Evolutionary conservation across 1,140 invertebrate species (phyloP).

Genomic region (Berghia stephanieae): DNA sequence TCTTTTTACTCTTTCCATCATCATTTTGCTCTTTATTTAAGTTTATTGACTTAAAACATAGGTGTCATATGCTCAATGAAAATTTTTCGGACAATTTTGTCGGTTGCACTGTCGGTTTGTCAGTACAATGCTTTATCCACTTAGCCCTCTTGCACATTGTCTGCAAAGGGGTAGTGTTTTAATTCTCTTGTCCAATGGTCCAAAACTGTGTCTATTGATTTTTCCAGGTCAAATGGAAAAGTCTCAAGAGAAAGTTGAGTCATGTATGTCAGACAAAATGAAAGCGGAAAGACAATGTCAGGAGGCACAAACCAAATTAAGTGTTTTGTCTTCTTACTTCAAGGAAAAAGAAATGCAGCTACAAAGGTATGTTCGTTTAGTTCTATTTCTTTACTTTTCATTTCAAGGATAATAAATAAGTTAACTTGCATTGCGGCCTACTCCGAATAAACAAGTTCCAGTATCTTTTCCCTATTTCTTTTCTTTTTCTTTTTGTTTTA

Average conservation of each 20-base stretch:
- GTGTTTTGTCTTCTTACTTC: slow-evolving; percentile 87
- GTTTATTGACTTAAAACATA: no score
- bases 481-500: no score
- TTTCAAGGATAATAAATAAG: no score
- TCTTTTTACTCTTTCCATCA: no score
- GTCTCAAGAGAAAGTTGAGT: slow-evolving; percentile 62
- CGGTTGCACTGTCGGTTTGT: not conserved
- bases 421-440: no score
- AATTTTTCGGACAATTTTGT: not conserved
- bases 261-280: slow-evolving; percentile 70
- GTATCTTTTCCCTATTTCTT: no score
- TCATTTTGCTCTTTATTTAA: no score
- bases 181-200: not conserved
- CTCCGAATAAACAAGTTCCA: no score
- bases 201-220: not conserved
- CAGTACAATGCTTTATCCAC: not conserved
- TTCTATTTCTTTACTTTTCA: no score
- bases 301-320: slow-evolving; percentile 82
- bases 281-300: slow-evolving; percentile 80
- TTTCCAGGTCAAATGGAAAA: slow-evolving; percentile 64
- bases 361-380: slow-evolving; percentile 72
- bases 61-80: no score
- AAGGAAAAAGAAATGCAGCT: slow-evolving; percentile 86
- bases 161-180: not conserved
- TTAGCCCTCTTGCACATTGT: not conserved